Evolutionary conservation across 2,888 invertebrate genomes (phyloP), one percentile per base, ranked within the genome.

Genomic region (Athalia circularis): DNA sequence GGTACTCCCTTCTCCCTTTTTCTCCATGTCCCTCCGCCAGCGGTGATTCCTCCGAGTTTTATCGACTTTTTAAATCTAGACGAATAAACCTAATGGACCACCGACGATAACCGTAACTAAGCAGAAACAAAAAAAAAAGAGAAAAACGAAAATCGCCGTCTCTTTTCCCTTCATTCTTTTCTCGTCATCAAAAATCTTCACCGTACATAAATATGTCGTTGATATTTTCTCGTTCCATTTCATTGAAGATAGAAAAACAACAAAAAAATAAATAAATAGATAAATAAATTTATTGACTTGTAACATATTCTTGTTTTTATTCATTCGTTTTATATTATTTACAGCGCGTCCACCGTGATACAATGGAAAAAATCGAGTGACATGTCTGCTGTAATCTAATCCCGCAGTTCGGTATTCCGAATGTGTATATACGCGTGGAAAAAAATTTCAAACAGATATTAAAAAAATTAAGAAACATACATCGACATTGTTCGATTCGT

Each of bases 321-420:
- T 29, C 2, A 29, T 29, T 29, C 2, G 29, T 29, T 29, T 29
- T 29, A 29, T 2, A 29, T 29, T 29, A 1, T 29, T 29, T 29
- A 29, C 2, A 29, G 1, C 29, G 29, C 2, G 29, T 29, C 29
- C 2, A 1, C 29, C 2, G 29, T 29, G 29, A 29, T 29, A 29
- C 29, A 29, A 29, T 29, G 29, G 2, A 29, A 29, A 48, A 52
- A 11, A 54, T 7, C 52, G 67, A 68, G 11, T 8, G 29, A 54
- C 13, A 68, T 54, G 29, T 68, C 68, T 43, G 68, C 52, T 68
- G 52, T 68, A 54, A 68, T 68, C 15, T 5, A 52, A 68, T 68
- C 54, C 54, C 8, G n/a, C 54, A 29, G 29, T 29, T 29, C 29
- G 29, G 29, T 29, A 29, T 29, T 9, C n/a, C 7, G 7, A n/a